Evolutionary conservation across 2,888 invertebrate species (phyloP), one percentile per base, ranked within the genome.

Genomic region (Drosophila greeni): DNA sequence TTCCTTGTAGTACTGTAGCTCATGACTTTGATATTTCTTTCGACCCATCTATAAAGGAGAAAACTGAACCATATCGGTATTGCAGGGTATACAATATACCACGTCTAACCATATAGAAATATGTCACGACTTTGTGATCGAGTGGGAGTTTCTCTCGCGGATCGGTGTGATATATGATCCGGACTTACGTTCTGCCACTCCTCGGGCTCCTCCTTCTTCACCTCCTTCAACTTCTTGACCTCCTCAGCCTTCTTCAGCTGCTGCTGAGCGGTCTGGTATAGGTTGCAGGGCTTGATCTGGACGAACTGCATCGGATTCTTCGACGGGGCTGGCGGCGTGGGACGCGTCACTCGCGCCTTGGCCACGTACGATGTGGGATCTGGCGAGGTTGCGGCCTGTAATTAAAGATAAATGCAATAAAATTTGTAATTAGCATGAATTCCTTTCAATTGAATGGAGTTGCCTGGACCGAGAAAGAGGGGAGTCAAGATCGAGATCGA

Each of bases 241-340:
- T 95, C 94, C 88, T 96, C 95, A 48, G 94, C 95, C 83, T 94
- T 92, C 81, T 95, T 93, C 66, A 96, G 91, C 89, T 96, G 96
- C 86, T 96, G 94, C 82, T 95, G 93, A 31, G 96, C 96, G 69
- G 94, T 92, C 86, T 94, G 94, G 90, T 94, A 95, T 57, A 96
- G 91, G 85, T 94, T 94, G 81, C 95, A 95, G n/a, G 96, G 95
- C 43, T 95, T 95, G 36, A 96, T 95, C 89, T 94, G 94, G 73
- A 96, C 93, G 90, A 96, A 96, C 90, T 96, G 96, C 86, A 96
- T 91, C 66, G 96, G 95, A 89, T 96, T 96, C 72, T 92, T 93
- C 36, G 95, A 95, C 69, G 95, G 95, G 89, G 95, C 95, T 62
- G 94, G 93, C 76, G 95, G 94, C 57, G 94, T 94, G 80, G 94